A percentile compares a stretch with the other conserved stretches of the same genome.
phyloP scores from a whole-genome alignment of 2,113 vertebrate species.

The Ceuthmochares aereus region DNA sequence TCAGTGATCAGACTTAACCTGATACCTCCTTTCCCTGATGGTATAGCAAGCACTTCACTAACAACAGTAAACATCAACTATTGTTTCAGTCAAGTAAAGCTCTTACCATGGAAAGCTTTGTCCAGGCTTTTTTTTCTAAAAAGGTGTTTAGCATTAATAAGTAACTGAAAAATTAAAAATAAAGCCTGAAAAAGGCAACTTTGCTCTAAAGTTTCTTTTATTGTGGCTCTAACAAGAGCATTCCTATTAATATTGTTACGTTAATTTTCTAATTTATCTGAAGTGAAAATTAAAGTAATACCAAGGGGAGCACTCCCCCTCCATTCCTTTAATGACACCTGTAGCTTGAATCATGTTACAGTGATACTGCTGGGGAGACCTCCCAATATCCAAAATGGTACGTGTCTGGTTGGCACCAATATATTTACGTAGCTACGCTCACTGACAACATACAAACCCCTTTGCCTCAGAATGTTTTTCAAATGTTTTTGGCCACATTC shows the following conservation, averaged over 20 bases:
- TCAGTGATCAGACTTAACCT: neutral
- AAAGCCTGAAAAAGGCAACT: neutral
- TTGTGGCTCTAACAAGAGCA: neutral
- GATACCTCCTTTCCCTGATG: neutral
- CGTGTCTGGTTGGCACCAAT: neutral
- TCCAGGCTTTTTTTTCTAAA: neutral
- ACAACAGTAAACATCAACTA: neutral
- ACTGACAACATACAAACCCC: neutral
- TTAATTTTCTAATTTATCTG: neutral
- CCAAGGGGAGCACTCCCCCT: neutral
- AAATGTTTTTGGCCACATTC: neutral
- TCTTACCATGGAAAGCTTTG: neutral
- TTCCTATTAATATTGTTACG: neutral
- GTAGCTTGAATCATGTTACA: neutral
- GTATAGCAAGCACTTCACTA: neutral
- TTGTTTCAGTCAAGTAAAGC: neutral
- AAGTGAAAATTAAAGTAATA: neutral
- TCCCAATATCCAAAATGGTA: neutral
- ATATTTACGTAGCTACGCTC: neutral
- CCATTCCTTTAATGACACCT: neutral
- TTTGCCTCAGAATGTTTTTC: neutral
- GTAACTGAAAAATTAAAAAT: neutral
- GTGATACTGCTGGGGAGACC: neutral
- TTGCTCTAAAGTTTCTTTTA: neutral
- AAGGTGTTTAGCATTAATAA: neutral